Evolutionary conservation across 2,888 invertebrate genomes (phyloP).

Genomic region (Margaritifera margaritifera): DNA sequence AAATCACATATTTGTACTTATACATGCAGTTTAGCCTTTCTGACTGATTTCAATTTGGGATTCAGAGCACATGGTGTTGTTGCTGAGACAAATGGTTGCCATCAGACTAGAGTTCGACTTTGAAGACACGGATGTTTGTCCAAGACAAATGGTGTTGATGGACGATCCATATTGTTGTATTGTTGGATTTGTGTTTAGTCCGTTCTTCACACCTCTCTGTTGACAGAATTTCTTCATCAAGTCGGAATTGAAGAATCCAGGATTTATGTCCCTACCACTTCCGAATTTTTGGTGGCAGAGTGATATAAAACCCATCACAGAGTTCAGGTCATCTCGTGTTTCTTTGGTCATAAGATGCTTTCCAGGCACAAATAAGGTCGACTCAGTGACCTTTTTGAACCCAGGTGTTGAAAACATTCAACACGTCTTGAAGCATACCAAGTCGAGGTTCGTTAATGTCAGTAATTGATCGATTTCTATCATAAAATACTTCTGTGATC

Average conservation of each 20-base stretch:
- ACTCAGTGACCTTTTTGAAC: not conserved
- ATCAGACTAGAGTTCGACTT: not conserved
- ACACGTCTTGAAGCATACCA: not conserved
- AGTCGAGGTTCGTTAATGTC: conserved; percentile 5
- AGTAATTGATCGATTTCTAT: conserved; percentile 18
- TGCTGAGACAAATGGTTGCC: not conserved
- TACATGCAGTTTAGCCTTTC: too few relatives aligned
- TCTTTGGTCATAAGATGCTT: conserved; percentile 1
- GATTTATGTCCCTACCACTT: not conserved
- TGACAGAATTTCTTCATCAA: conserved; percentile 10
- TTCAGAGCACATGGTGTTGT: too few relatives aligned
- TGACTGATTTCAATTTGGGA: too few relatives aligned
- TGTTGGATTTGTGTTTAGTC: conserved; percentile 7
- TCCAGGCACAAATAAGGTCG: too few relatives aligned
- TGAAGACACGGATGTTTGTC: conserved; percentile 6
- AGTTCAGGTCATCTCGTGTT: conserved; percentile 8
- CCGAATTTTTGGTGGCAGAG: not conserved
- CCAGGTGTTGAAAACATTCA: conserved; percentile 23
- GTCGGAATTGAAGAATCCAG: conserved; percentile 4
- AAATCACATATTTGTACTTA: too few relatives aligned
- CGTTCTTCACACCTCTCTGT: conserved; percentile 7
- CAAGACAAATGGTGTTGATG: conserved; percentile 9
- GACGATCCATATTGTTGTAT: conserved; percentile 8
- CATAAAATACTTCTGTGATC: conserved; percentile 21
- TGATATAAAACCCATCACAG: not conserved